phyloP scores from a whole-genome alignment of 2,113 vertebrate species.

The Microcebus tavaratra region DNA sequence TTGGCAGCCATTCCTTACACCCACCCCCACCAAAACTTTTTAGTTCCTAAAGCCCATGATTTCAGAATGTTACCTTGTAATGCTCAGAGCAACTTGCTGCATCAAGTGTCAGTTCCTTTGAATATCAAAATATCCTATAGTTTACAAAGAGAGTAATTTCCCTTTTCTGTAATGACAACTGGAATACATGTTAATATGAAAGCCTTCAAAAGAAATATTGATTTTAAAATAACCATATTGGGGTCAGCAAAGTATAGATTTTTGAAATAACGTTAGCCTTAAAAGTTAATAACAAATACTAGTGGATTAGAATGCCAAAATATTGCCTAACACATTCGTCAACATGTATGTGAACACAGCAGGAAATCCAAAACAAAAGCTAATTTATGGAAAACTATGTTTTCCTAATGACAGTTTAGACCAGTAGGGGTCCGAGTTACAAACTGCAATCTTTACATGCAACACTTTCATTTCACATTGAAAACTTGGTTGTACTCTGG shows the following conservation, averaged over 20 bases:
- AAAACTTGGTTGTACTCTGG: slow-evolving; percentile 80
- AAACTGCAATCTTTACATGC: slow-evolving; percentile 83
- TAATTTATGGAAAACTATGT: slow-evolving; percentile 93
- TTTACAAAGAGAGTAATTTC: background rate
- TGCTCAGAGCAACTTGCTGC: background rate
- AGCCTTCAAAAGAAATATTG: slow-evolving; percentile 54
- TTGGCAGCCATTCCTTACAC: background rate
- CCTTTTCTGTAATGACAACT: background rate
- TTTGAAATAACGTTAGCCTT: slow-evolving; percentile 63
- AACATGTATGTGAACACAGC: slow-evolving; percentile 86
- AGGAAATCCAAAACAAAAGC: slow-evolving; percentile 87
- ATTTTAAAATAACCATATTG: slow-evolving; percentile 68
- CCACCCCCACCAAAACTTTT: background rate
- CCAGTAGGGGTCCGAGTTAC: slow-evolving; percentile 87
- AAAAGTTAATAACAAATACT: slow-evolving; percentile 77
- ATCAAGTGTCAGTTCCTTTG: background rate
- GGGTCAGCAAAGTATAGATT: slow-evolving; percentile 69
- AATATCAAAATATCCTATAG: background rate
- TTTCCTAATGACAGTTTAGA: slow-evolving; percentile 89
- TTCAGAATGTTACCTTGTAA: background rate
- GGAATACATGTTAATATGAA: background rate
- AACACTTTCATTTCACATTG: slow-evolving; percentile 85
- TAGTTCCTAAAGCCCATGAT: background rate
- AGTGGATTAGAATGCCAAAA: slow-evolving; percentile 82
- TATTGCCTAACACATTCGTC: slow-evolving; percentile 83